Conservation (phyloP, 2,888 invertebrate genomes). For the Globia sparganii region DNA sequence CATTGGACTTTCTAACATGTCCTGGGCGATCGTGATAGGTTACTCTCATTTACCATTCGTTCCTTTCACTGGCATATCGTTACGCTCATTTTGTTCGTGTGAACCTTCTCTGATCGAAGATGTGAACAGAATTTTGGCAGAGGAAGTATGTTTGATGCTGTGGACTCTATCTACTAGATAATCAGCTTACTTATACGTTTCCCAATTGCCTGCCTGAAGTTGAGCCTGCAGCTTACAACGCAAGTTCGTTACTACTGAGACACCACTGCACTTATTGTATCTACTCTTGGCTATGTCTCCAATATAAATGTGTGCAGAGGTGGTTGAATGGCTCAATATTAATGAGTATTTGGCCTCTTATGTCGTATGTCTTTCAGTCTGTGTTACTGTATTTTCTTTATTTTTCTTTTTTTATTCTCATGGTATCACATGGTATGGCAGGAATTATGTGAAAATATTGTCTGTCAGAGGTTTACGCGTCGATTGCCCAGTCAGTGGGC, state of each 20-base stretch:
- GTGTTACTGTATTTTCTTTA: not conserved
- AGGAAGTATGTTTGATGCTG: not conserved
- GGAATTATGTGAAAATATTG: not conserved
- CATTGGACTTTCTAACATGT: conserved; percentile 50
- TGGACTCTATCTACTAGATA: not conserved
- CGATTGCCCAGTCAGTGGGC: not conserved
- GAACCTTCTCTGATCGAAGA: conserved; percentile 8
- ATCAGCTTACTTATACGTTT: no score
- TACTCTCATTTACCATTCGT: conserved; percentile 42
- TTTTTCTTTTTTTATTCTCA: not conserved
- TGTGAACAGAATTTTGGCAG: no score
- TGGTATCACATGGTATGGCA: no score
- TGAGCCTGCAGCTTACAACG: no score
- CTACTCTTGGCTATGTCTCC: not conserved
- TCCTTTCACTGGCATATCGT: conserved; percentile 64
- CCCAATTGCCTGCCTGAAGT: no score
- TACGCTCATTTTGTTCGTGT: conserved; percentile 35
- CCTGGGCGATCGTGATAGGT: conserved; percentile 64
- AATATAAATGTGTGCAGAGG: not conserved
- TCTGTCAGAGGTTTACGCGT: not conserved
- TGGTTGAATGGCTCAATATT: not conserved
- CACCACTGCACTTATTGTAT: not conserved
- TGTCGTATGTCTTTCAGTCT: not conserved
- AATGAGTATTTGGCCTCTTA: no score
- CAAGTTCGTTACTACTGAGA: not conserved